Evolutionary conservation across 1,140 invertebrate genomes (phyloP).

Genomic region (Dendrolimus punctatus): DNA sequence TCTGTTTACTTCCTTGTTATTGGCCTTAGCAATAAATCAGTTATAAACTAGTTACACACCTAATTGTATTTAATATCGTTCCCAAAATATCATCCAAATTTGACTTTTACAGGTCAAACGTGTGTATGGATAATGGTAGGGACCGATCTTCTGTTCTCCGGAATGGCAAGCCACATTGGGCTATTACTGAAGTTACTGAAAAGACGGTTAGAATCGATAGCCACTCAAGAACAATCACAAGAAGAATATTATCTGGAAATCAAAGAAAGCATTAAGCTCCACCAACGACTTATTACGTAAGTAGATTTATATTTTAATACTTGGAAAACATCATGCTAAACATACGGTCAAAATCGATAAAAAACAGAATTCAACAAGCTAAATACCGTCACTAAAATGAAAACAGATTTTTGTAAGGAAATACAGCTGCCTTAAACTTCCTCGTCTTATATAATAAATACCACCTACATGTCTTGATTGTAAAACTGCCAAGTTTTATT

Average conservation of each 20-base stretch:
- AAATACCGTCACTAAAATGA: no score
- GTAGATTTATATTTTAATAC: neutral
- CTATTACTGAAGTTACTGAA: conserved; percentile 48
- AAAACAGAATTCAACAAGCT: neutral
- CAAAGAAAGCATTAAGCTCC: conserved; percentile 44
- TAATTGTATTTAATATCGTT: no score
- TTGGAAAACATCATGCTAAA: neutral
- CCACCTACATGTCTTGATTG: no score
- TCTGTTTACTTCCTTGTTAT: no score
- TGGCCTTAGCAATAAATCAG: no score
- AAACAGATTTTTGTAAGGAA: no score
- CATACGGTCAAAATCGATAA: neutral
- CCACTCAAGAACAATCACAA: conserved; percentile 21
- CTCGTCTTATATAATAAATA: no score
- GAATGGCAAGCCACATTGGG: conserved; percentile 57
- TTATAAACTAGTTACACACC: no score
- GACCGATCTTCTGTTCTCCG: conserved; percentile 55
- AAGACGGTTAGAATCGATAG: conserved; percentile 34
- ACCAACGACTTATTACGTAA: conserved; percentile 54
- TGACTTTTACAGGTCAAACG: conserved; percentile 35
- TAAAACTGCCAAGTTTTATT: no score
- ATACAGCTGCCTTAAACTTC: no score
- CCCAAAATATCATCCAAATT: neutral
- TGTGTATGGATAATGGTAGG: conserved; percentile 59
- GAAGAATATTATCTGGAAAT: conserved; percentile 47